Base-by-base conservation (phyloP, 2,888 invertebrate species). In the Cecidostiba fungosa region DNA sequence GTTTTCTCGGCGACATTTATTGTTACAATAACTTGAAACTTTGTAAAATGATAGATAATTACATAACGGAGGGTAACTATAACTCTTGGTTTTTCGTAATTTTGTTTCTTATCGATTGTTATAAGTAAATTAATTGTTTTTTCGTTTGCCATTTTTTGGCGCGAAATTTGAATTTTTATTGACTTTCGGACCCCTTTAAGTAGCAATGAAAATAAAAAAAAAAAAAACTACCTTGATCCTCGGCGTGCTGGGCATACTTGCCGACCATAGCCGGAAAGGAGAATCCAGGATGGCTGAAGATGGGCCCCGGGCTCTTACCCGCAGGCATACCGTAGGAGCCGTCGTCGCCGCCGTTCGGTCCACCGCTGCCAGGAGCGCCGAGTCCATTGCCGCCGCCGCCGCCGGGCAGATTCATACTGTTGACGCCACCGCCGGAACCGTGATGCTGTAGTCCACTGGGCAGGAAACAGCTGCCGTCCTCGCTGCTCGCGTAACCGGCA, bases 401-500 rank as follows among this genome's bases (percentile, higher is more conserved):
- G 50, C 39, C 54, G 5, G 16, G 4, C 54, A 66, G 29, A 29
- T 29, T 29, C 29, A 66, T 66, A 8, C 62, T 66, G 62, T 14
- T 66, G 29, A 66, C 26, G 10, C 62, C 62, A 23, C 87, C 87
- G 47, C 90, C 90, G 87, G 90, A 89, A 85, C 89, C 89, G 36
- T 0, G 80, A 14, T 2, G 12, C 26, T 12, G 70, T 43, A 79
- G 26, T 16, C 32, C 78, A 50, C 69, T 62, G 82, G 86, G 84
- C 90, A 91, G 86, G 92, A 89, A 85, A 77, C 95, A 95, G 90
- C 96, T 96, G 90, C 96, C 96, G 90, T 97, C 96, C 92, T 97
- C 97, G 89, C 96, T 96, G 89, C 96, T 96, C 85, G 97, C 96
- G 93, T 97, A 97, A 86, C 97, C 97, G 43, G 96, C 96, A 59